Evolutionary conservation across 1,140 invertebrate species (phyloP).

Genomic region (Neodiprion fabricii): DNA sequence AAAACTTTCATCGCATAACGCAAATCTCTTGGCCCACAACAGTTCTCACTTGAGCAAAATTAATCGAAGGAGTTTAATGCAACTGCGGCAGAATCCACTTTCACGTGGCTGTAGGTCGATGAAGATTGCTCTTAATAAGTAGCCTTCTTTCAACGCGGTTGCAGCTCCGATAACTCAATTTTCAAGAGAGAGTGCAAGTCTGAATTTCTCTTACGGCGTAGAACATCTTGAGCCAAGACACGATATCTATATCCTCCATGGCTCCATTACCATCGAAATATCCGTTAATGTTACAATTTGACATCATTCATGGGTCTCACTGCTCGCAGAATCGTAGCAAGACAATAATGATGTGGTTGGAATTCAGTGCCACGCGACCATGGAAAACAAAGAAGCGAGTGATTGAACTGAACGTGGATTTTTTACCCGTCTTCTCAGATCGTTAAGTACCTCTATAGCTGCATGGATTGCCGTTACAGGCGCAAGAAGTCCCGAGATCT

Average conservation of each 20-base stretch:
- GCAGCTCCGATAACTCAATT: not conserved
- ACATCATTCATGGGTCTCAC: not conserved
- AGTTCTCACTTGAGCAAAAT: too few species aligned
- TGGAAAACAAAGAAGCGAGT: not conserved
- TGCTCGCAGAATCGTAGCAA: not conserved
- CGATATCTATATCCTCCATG: too few species aligned
- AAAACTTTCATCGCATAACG: too few species aligned
- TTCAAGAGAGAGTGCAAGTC: not conserved
- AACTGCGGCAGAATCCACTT: too few species aligned
- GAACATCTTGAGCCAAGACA: too few species aligned
- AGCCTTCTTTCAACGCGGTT: not conserved
- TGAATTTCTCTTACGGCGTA: not conserved
- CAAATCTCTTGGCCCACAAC: too few species aligned
- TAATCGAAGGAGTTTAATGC: too few species aligned
- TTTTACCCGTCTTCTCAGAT: not conserved
- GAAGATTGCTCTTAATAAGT: not conserved
- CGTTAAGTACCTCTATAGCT: too few species aligned
- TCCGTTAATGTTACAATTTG: not conserved
- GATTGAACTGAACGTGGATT: not conserved
- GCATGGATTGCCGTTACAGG: not conserved
- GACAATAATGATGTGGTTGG: not conserved
- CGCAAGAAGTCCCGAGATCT: not conserved
- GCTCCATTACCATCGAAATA: too few species aligned
- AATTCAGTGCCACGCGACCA: not conserved
- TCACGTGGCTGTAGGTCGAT: too few species aligned